Evolutionary conservation across 2,888 invertebrate species (phyloP).

Genomic region (Leuctra nigra): DNA sequence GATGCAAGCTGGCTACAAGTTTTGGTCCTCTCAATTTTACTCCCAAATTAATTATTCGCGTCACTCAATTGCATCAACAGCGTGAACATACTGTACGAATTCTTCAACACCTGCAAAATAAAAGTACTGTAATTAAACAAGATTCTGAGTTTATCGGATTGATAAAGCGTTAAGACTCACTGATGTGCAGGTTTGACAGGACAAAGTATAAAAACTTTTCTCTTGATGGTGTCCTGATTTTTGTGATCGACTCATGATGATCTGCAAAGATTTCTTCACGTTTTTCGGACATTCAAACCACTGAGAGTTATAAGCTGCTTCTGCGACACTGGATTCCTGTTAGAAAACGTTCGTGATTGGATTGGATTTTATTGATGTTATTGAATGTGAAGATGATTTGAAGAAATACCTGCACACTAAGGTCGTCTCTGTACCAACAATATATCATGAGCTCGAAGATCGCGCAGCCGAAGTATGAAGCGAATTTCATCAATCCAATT

Average conservation of each 20-base stretch:
- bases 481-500: conserved; percentile 3
- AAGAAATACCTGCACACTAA: not conserved
- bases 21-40: no score
- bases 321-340: not conserved
- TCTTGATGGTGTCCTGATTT: not conserved
- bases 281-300: not conserved
- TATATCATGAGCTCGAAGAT: not conserved
- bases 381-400: not conserved
- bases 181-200: conserved; percentile 9
- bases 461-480: conserved; percentile 5
- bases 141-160: not conserved
- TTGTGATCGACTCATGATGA: conserved; percentile 1
- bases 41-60: not conserved
- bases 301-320: not conserved
- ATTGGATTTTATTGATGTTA: not conserved
- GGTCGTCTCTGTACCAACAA: conserved; percentile 13
- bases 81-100: conserved; percentile 11
- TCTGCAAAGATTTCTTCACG: not conserved
- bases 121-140: not conserved
- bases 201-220: conserved; percentile 1
- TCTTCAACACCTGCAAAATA: conserved; percentile 12
- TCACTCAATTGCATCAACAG: conserved; percentile 3
- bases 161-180: not conserved
- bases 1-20: no score
- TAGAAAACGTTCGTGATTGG: not conserved